phyloP scores from a whole-genome alignment of 2,113 vertebrate species.

The Mobula birostris region DNA sequence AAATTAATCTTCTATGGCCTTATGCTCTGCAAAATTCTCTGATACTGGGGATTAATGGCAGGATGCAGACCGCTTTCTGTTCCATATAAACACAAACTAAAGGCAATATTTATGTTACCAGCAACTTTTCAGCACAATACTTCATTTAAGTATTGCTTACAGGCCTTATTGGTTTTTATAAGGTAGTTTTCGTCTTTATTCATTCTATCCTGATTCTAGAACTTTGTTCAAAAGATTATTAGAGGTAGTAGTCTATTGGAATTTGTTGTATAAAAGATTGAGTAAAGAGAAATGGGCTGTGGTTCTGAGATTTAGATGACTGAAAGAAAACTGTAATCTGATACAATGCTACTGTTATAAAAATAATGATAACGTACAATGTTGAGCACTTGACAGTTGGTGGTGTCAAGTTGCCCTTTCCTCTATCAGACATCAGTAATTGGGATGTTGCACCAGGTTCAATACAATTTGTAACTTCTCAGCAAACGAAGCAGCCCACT shows the following conservation, averaged over 20 bases:
- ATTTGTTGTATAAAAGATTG: background rate
- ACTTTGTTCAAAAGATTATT: background rate
- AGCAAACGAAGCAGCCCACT: too few species aligned
- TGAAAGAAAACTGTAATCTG: background rate
- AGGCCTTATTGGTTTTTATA: background rate
- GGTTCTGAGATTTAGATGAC: background rate
- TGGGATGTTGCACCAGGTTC: too few species aligned
- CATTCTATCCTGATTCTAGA: background rate
- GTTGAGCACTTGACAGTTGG: too few species aligned
- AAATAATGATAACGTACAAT: too few species aligned
- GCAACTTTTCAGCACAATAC: background rate
- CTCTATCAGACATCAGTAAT: too few species aligned
- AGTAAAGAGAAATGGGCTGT: background rate
- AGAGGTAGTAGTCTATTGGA: background rate
- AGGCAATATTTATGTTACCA: background rate
- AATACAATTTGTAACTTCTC: too few species aligned
- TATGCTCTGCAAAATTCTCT: background rate
- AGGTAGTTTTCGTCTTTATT: background rate
- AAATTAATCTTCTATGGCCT: background rate
- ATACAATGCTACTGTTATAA: background rate
- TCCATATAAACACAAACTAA: background rate
- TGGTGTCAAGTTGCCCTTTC: too few species aligned
- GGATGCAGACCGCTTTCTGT: background rate
- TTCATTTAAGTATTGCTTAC: background rate
- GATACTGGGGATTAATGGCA: background rate